Conservation (phyloP, 2,888 invertebrate species). For the Plebejus argus region DNA sequence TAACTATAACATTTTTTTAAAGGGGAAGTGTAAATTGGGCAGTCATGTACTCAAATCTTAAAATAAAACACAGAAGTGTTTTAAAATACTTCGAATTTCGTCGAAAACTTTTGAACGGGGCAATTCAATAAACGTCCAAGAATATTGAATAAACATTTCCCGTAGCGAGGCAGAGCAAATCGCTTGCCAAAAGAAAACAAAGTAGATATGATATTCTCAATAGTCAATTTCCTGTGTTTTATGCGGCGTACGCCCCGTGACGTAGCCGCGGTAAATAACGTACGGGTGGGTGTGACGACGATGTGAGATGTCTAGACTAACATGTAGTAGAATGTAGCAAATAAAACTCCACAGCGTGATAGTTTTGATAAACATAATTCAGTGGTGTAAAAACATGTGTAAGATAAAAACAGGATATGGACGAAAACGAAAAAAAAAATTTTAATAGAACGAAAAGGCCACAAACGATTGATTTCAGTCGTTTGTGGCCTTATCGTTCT, state of each 20-base stretch:
- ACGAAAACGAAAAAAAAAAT: no score
- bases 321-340: neutral
- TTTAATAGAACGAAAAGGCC: no score
- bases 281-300: neutral
- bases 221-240: constrained; percentile 26
- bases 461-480: no score
- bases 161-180: neutral
- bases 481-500: no score
- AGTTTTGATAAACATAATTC: no score
- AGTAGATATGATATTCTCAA: constrained; percentile 26
- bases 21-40: no score
- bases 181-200: constrained; percentile 10
- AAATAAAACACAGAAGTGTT: neutral
- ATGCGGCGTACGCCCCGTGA: constrained; percentile 9
- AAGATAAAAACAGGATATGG: no score
- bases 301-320: neutral
- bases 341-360: neutral
- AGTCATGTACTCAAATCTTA: neutral
- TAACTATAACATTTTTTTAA: no score
- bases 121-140: neutral
- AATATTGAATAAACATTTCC: constrained; percentile 23
- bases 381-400: no score
- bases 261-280: constrained; percentile 16
- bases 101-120: neutral
- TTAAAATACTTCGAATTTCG: neutral